phyloP scores from a whole-genome alignment of 2,888 invertebrate species.

The Scaptomyza cyrtandrae region DNA sequence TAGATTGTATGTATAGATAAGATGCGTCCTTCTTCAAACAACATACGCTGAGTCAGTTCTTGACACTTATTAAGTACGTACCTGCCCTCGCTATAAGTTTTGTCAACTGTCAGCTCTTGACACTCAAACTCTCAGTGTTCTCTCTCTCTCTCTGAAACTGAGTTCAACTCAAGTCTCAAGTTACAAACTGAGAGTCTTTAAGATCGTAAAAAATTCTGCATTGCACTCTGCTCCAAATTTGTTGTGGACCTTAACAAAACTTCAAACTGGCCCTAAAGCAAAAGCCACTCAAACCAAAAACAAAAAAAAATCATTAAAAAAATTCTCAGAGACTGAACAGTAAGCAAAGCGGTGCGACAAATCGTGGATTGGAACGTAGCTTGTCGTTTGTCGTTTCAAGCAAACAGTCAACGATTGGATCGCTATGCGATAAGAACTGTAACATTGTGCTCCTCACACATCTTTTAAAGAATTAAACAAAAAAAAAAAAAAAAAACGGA shows the following conservation, averaged over 20 bases:
- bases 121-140: conserved; percentile 6
- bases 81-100: conserved; percentile 28
- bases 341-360: conserved; percentile 23
- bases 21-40: neutral
- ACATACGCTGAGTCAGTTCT: neutral
- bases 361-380: conserved; percentile 34
- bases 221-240: conserved; percentile 36
- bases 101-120: no score
- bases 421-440: conserved; percentile 69
- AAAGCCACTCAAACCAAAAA: conserved; percentile 44
- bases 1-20: neutral
- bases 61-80: conserved; percentile 9
- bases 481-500: conserved; percentile 25
- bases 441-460: conserved; percentile 11
- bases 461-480: conserved; percentile 21
- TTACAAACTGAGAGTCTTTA: conserved; percentile 1
- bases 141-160: neutral
- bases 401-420: conserved; percentile 70
- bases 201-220: conserved; percentile 21
- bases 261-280: conserved; percentile 29
- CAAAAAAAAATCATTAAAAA: conserved; percentile 11
- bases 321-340: conserved; percentile 23
- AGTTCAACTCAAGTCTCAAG: conserved; percentile 13
- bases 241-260: conserved; percentile 40
- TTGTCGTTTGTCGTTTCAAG: conserved; percentile 18